Percentiles rank a stretch among this genome's conserved stretches.
Conservation (phyloP, 92 coral and sea anemone species). For the Isaurus tuberculatus region DNA sequence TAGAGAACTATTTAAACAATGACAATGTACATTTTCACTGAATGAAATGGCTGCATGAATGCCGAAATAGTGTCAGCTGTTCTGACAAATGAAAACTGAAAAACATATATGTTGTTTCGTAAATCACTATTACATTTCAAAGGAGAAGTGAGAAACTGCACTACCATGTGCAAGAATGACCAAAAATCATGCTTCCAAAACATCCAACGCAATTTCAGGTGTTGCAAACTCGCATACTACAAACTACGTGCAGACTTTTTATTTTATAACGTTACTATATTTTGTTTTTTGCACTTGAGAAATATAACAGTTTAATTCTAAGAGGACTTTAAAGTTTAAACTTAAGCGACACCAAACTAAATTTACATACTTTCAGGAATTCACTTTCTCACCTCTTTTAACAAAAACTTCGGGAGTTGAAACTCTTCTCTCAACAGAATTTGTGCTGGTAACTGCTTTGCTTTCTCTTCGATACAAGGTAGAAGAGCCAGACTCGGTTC, state of each 20-base stretch:
- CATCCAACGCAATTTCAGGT: neutral
- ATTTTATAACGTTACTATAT: neutral
- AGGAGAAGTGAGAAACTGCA: too few species aligned
- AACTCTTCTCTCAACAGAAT: constrained; percentile 13
- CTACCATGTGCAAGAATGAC: too few species aligned
- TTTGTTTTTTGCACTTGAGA: neutral
- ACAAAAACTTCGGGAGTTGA: constrained; percentile 24
- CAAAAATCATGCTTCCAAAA: neutral
- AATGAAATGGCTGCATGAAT: too few species aligned
- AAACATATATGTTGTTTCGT: too few species aligned
- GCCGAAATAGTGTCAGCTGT: too few species aligned
- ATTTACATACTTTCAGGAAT: constrained; percentile 28
- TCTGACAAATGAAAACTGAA: too few species aligned
- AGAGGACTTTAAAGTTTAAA: neutral
- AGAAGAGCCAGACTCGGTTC: neutral
- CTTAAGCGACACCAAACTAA: constrained; percentile 20
- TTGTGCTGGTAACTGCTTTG: constrained; percentile 3
- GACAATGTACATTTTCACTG: too few species aligned
- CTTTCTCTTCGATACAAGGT: constrained; percentile 14
- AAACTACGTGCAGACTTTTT: neutral
- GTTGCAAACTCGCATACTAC: neutral
- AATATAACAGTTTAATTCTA: neutral
- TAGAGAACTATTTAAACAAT: too few species aligned
- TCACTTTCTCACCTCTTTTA: constrained; percentile 21
- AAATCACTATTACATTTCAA: too few species aligned